Conservation (phyloP, 2,797 vertebrate genomes). For the Lophotriccus pileatus region DNA sequence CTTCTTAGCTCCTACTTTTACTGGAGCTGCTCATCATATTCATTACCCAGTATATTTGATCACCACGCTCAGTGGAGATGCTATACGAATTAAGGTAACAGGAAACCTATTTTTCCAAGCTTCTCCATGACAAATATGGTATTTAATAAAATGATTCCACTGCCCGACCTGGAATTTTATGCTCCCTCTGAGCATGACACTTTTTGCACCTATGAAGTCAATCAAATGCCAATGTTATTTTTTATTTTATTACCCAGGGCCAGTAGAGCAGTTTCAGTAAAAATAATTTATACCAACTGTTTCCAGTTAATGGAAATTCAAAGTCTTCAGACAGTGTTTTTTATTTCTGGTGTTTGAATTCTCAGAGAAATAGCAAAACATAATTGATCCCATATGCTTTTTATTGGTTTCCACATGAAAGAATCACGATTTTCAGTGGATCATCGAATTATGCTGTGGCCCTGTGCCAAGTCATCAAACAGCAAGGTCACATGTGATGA, state of each 20-base stretch:
- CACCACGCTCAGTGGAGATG: neutral
- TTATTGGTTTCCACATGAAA: slow-evolving; percentile 60
- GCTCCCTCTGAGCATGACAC: slow-evolving; percentile 37
- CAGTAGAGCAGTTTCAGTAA: slow-evolving; percentile 35
- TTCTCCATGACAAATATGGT: neutral
- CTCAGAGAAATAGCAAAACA: neutral
- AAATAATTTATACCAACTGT: slow-evolving; percentile 67
- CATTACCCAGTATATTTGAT: neutral
- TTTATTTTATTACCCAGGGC: slow-evolving; percentile 55
- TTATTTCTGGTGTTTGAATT: slow-evolving; percentile 50
- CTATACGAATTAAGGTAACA: neutral
- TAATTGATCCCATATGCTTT: slow-evolving; percentile 20
- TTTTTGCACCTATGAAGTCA: slow-evolving; percentile 41
- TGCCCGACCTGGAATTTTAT: neutral
- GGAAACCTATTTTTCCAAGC: neutral
- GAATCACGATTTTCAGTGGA: slow-evolving; percentile 35
- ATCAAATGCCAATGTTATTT: slow-evolving; percentile 37
- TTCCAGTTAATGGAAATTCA: slow-evolving; percentile 50
- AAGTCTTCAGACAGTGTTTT: slow-evolving; percentile 31
- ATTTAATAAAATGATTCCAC: neutral
- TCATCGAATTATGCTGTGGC: slow-evolving; percentile 43
- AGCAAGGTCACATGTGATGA: slow-evolving; percentile 6
- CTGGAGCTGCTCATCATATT: neutral
- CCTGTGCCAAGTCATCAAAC: neutral
- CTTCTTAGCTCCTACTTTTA: neutral